Percentiles rank a stretch among this genome's conserved stretches.
phyloP scores from a whole-genome alignment of 2,797 vertebrate species.

The Morus bassanus region DNA sequence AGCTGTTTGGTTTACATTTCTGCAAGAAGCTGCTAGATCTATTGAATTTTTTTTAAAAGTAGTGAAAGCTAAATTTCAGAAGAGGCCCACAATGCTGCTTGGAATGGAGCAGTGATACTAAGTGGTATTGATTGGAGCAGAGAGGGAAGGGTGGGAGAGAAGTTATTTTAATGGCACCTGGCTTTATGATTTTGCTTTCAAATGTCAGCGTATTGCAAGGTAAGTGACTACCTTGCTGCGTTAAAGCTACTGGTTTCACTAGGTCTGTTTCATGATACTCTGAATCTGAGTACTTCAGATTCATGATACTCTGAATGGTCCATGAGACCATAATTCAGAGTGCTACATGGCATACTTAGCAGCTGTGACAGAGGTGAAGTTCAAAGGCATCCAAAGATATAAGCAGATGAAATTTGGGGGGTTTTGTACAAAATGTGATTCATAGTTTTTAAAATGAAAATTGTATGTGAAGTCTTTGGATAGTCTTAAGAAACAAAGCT shows the following conservation, averaged over 20 bases:
- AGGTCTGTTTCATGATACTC: not conserved
- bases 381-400: not conserved
- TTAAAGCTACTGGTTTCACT: not conserved
- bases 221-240: not conserved
- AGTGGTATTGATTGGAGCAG: not conserved
- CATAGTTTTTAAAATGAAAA: not conserved
- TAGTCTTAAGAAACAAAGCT: not conserved
- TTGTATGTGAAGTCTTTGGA: not conserved
- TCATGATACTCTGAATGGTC: not conserved
- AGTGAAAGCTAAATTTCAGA: conserved; percentile 14
- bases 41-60: conserved; percentile 21
- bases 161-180: not conserved
- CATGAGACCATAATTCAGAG: not conserved
- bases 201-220: not conserved
- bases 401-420: not conserved
- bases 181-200: not conserved
- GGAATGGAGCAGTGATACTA: not conserved
- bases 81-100: not conserved
- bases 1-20: conserved; percentile 46
- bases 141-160: not conserved
- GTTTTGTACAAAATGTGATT: not conserved
- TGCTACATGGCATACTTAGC: not conserved
- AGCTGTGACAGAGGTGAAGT: not conserved
- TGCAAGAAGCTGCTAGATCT: conserved; percentile 36
- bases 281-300: too few species aligned